Evolutionary conservation across 2,113 vertebrate genomes (phyloP).

Genomic region (Plestiodon gilberti): DNA sequence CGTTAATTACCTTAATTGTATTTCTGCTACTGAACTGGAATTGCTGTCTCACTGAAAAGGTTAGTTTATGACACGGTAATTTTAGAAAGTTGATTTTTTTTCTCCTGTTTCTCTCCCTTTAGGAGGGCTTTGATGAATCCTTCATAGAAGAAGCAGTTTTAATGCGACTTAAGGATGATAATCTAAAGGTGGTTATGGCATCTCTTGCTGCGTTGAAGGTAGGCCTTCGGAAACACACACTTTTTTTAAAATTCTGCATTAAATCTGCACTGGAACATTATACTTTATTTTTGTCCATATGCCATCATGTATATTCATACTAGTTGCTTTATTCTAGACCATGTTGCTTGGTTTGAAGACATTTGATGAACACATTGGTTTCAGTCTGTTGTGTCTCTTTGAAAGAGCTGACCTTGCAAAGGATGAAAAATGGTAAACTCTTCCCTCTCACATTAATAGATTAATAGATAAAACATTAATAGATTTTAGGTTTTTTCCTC

Average conservation of each 20-base stretch:
- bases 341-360: conserved; percentile 66
- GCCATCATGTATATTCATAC: conserved; percentile 2
- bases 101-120: conserved; percentile 28
- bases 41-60: conserved; percentile 19
- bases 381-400: conserved; percentile 83
- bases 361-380: conserved; percentile 71
- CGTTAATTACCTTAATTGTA: neutral
- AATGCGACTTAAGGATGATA: conserved; percentile 87
- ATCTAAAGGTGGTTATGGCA: conserved; percentile 81
- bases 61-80: neutral
- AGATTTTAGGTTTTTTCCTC: neutral
- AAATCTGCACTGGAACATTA: accelerated
- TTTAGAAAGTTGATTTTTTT: conserved; percentile 5
- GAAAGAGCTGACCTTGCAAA: conserved; percentile 76
- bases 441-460: neutral
- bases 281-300: neutral
- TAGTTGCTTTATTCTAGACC: conserved; percentile 4
- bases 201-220: conserved; percentile 84
- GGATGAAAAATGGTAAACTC: conserved; percentile 81
- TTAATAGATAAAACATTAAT: too few relatives aligned
- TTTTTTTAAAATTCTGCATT: conserved; percentile 8
- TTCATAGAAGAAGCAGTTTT: conserved; percentile 88
- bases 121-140: conserved; percentile 83
- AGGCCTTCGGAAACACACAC: neutral
- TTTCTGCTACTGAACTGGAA: neutral